Percentiles rank a stretch among this genome's conserved stretches.
phyloP scores from a whole-genome alignment of 64 coral and sea anemone species.

The Orbicella faveolata region DNA sequence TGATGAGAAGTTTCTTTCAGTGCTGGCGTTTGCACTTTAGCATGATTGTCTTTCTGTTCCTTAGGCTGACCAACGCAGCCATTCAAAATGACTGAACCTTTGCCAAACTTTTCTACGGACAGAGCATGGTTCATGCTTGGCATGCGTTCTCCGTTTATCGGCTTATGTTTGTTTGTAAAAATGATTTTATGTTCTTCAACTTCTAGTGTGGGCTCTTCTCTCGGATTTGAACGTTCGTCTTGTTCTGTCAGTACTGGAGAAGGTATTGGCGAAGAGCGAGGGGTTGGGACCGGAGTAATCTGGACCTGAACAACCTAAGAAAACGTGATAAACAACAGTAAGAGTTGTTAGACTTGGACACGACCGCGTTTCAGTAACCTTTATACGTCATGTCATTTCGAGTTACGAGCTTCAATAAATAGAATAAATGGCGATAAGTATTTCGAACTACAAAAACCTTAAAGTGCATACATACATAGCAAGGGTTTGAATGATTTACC shows the following conservation, averaged over 20 bases:
- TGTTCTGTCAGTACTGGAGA: conserved; percentile 1
- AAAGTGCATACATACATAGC: too few species aligned
- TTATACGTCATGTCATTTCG: too few species aligned
- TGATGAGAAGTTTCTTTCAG: conserved; percentile 1
- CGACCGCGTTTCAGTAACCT: neutral
- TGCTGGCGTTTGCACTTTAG: neutral
- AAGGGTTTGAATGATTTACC: too few species aligned
- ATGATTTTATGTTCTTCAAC: neutral
- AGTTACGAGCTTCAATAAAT: too few species aligned
- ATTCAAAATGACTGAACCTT: neutral
- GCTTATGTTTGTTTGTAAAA: neutral
- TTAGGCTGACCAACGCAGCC: neutral
- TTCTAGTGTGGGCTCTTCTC: conserved; percentile 7
- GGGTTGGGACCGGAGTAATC: conserved; percentile 52
- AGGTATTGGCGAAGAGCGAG: conserved; percentile 38
- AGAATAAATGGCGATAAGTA: too few species aligned
- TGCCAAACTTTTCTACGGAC: neutral
- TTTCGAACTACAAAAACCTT: too few species aligned
- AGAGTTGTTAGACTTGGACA: neutral
- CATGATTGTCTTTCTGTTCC: neutral
- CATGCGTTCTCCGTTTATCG: neutral
- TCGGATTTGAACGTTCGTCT: neutral
- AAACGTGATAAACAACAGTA: neutral
- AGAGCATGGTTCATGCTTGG: neutral
- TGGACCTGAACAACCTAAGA: conserved; percentile 55